Conservation (phyloP, 2,113 vertebrate species). For the Nibea albiflora region DNA sequence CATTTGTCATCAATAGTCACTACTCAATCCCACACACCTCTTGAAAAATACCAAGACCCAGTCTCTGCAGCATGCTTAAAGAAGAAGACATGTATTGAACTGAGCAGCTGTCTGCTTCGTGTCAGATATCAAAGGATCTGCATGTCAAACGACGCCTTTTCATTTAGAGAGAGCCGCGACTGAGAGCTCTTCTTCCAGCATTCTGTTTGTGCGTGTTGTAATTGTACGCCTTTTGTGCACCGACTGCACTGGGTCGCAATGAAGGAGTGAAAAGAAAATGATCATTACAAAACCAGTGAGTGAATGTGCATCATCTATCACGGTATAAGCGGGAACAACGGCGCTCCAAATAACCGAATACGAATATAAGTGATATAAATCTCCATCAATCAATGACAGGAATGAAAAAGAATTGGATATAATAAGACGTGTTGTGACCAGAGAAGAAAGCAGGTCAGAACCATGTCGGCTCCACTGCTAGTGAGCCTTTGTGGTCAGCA, state of each 20-base stretch:
- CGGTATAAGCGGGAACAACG: conserved; percentile 23
- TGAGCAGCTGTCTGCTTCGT: conserved; percentile 25
- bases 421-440: conserved; percentile 38
- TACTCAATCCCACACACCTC: conserved; percentile 32
- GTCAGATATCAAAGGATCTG: conserved; percentile 49
- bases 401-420: conserved; percentile 18
- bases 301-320: conserved; percentile 47
- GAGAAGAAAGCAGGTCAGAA: conserved; percentile 62
- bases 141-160: conserved; percentile 48
- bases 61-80: conserved; percentile 7
- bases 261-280: conserved; percentile 4
- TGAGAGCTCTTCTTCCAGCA: neutral
- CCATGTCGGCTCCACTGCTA: conserved; percentile 18
- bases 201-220: neutral
- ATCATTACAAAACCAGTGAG: conserved; percentile 10
- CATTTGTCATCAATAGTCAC: conserved; percentile 63
- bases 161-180: conserved; percentile 25
- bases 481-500: conserved; percentile 59
- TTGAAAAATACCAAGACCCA: conserved; percentile 41
- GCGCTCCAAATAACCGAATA: conserved; percentile 32
- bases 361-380: conserved; percentile 63
- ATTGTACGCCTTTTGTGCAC: conserved; percentile 1
- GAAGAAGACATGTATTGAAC: conserved; percentile 50
- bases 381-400: conserved; percentile 59
- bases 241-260: conserved; percentile 3